Evolutionary conservation across 2,113 vertebrate species (phyloP).

Genomic region (Galemys pyrenaicus): DNA sequence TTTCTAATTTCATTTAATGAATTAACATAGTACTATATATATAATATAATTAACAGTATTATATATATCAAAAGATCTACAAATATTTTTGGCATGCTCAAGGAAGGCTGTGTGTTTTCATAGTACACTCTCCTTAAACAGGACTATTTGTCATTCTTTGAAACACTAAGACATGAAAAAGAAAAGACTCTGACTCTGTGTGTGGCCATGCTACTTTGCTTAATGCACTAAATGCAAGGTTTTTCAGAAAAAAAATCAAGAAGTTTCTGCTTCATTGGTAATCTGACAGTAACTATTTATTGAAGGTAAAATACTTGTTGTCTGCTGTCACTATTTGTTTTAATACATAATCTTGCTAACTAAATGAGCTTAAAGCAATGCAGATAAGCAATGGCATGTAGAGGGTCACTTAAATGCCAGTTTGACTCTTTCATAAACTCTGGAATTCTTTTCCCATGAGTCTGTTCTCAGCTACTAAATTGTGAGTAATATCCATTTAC

Average conservation of each 20-base stretch:
- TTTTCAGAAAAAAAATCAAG: slow-evolving; percentile 81
- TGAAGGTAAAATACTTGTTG: slow-evolving; percentile 89
- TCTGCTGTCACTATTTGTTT: slow-evolving; percentile 90
- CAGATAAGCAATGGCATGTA: slow-evolving; percentile 89
- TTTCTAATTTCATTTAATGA: slow-evolving; percentile 60
- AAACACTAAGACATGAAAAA: slow-evolving; percentile 86
- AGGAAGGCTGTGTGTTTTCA: slow-evolving; percentile 90
- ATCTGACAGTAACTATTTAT: slow-evolving; percentile 93
- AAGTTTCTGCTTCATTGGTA: slow-evolving; percentile 88
- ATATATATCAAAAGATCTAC: slow-evolving; percentile 79
- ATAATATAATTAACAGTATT: no score
- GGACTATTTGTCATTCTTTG: slow-evolving; percentile 91
- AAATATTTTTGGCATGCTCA: slow-evolving; percentile 86
- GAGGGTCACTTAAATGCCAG: slow-evolving; percentile 91
- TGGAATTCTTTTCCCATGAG: slow-evolving; percentile 89
- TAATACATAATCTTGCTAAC: slow-evolving; percentile 90
- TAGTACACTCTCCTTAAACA: slow-evolving; percentile 85
- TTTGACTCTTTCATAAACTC: slow-evolving; percentile 88
- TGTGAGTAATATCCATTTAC: slow-evolving; percentile 89
- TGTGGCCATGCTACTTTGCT: slow-evolving; percentile 88
- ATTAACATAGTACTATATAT: slow-evolving; percentile 59
- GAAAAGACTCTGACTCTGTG: slow-evolving; percentile 85
- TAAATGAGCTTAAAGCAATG: slow-evolving; percentile 88
- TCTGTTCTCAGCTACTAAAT: slow-evolving; percentile 85
- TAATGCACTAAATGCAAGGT: slow-evolving; percentile 85